Base-by-base conservation (phyloP, 2,888 invertebrate genomes). In the Drosophila flavopinicola region DNA sequence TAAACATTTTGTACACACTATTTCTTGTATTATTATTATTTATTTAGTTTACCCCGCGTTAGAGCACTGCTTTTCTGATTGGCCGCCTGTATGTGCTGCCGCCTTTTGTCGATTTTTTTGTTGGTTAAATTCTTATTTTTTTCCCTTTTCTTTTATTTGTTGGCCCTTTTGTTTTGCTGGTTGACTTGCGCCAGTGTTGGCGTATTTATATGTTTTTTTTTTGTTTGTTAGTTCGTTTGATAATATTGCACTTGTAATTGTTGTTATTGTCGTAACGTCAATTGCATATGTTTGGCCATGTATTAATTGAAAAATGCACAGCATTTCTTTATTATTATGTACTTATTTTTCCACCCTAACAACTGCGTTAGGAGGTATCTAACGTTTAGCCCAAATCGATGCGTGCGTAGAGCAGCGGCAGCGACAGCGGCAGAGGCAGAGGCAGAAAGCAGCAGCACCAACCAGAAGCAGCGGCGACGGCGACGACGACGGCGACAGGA, bases 331-430 rank as follows among this genome's bases (percentile, higher is more conserved):
- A 68, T 83, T 79, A 82, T 73, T 72, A 78, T 71, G 68, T 75
- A 68, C 78, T 75, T 75, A 65, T 71, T 69, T 74, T 75, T 77
- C 73, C 78, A 76, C 84, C 78, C 84, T 82, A 79, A 82, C 78
- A 73, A 76, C 68, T 80, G 78, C 77, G 77, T 88, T 78, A 84
- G 77, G 87, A 80, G 79, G 80, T 86, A 84, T 87, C 85, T 83
- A 87, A 82, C 78, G 79, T 85, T 86, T 83, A 83, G 74, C 77
- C 78, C 78, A 85, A 87, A 85, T 85, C 87, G 78, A 84, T 83
- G 75, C 79, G 79, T 75, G 83, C 74, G 80, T 72, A 69, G 61
- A 71, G 66, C 71, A 45, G 66, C 11, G 27, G 25, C 52, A 58
- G 51, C 39, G 68, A 49, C 71, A 74, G 59, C 35, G 65, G 61